These are phyloP conservation scores for Cenopis cana DNA, from an alignment of 2,888 invertebrate species.

Conservation along the genomic window DNA sequence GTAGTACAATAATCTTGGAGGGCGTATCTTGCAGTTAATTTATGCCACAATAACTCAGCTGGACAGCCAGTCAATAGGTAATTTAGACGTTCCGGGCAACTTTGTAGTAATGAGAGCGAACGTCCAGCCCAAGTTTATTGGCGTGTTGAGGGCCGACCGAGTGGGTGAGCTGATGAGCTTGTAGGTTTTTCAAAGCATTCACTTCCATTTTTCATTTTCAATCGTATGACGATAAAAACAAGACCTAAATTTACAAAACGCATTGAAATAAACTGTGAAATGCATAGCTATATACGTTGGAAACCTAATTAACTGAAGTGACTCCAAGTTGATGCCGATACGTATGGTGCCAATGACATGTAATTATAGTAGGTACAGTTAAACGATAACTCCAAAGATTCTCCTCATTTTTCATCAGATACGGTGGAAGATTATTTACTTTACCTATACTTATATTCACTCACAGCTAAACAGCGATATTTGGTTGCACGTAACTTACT, in stretches of 20 bases:
- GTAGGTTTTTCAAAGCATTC: conserved; percentile 32
- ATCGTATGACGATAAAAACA: conserved; percentile 24
- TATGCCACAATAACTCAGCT: conserved; percentile 81
- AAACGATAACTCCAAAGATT: conserved; percentile 77
- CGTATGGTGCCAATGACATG: conserved; percentile 19
- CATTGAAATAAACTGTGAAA: not conserved
- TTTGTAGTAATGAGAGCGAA: conserved; percentile 80
- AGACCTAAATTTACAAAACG: conserved; percentile 14
- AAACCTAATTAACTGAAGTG: conserved; percentile 32
- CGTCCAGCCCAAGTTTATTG: conserved; percentile 63
- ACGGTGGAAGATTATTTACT: conserved; percentile 52
- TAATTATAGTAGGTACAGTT: conserved; percentile 59
- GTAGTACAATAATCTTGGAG: conserved; percentile 63
- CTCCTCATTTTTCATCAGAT: conserved; percentile 54
- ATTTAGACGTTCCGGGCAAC: conserved; percentile 82
- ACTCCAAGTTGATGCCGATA: conserved; percentile 9
- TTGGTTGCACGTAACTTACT: conserved; percentile 48
- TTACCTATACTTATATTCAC: too few relatives aligned
- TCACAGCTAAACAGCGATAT: conserved; percentile 41
- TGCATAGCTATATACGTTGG: conserved; percentile 11
- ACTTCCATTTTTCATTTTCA: conserved; percentile 12
- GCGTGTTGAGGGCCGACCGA: conserved; percentile 58
- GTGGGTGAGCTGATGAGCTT: conserved; percentile 53
- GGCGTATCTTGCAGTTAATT: conserved; percentile 76
- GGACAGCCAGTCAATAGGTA: conserved; percentile 79